Evolutionary conservation across 2,888 invertebrate species (phyloP).

Genomic region (Bhutanitis thaidina): DNA sequence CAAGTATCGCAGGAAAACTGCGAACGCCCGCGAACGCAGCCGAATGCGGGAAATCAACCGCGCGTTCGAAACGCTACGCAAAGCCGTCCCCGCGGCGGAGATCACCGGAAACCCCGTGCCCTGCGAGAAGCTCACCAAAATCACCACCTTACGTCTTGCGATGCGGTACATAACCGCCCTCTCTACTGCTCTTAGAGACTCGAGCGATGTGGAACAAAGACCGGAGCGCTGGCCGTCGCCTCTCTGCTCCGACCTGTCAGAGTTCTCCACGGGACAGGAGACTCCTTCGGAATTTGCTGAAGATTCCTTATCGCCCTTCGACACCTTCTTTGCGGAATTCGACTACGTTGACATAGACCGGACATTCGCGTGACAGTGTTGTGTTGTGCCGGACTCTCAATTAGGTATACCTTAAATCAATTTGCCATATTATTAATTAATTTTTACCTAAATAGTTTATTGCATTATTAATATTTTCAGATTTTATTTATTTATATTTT

Average conservation of each 20-base stretch:
- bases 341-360: slow-evolving; percentile 72
- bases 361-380: slow-evolving; percentile 70
- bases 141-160: slow-evolving; percentile 91
- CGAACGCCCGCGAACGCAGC: slow-evolving; percentile 92
- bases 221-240: slow-evolving; percentile 70
- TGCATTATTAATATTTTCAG: slow-evolving; percentile 57
- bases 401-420: slow-evolving; percentile 59
- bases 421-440: slow-evolving; percentile 73
- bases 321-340: slow-evolving; percentile 76
- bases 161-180: slow-evolving; percentile 92
- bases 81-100: slow-evolving; percentile 85
- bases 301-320: slow-evolving; percentile 80
- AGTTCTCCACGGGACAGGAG: slow-evolving; percentile 69
- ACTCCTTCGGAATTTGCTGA: slow-evolving; percentile 73
- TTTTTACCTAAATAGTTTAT: slow-evolving; percentile 52
- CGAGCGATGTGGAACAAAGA: slow-evolving; percentile 41
- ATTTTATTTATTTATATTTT: slow-evolving; percentile 56
- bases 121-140: slow-evolving; percentile 92
- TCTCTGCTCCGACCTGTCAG: slow-evolving; percentile 76
- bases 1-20: slow-evolving; percentile 93
- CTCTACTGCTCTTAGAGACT: slow-evolving; percentile 81
- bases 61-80: slow-evolving; percentile 90
- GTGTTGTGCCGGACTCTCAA: slow-evolving; percentile 41
- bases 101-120: slow-evolving; percentile 74
- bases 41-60: slow-evolving; percentile 95